Percentiles rank a stretch among this genome's conserved stretches.
phyloP scores from a whole-genome alignment of 2,888 invertebrate genomes.

The Pachliopta kotzebuea region DNA sequence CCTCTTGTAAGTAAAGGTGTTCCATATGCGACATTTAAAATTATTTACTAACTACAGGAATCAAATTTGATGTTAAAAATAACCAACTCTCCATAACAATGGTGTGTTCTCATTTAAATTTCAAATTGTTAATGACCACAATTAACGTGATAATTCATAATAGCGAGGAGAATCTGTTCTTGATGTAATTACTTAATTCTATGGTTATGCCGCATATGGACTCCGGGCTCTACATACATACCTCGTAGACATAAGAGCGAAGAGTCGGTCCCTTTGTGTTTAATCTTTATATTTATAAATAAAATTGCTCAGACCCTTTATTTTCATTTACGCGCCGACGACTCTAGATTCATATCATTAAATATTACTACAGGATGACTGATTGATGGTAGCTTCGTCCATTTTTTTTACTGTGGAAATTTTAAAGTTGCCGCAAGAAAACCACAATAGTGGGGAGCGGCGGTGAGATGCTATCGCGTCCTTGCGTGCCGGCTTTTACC shows the following conservation, averaged over 20 bases:
- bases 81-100: not conserved
- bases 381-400: not conserved
- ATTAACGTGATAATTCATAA: conserved; percentile 8
- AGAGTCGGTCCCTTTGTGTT: conserved; percentile 5
- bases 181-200: conserved; percentile 20
- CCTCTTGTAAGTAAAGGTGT: too few relatives aligned
- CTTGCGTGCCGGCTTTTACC: conserved; percentile 22
- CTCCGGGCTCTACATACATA: not conserved
- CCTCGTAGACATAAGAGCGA: not conserved
- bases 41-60: not conserved
- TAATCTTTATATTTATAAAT: conserved; percentile 11
- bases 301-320: not conserved
- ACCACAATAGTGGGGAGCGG: conserved; percentile 12
- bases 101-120: conserved; percentile 1
- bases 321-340: not conserved
- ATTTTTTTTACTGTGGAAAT: conserved; percentile 8
- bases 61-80: not conserved
- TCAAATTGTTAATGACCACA: not conserved
- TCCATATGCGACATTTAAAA: too few relatives aligned
- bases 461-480: conserved; percentile 25
- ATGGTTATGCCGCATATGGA: conserved; percentile 5
- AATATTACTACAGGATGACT: conserved; percentile 1
- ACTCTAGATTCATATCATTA: conserved; percentile 8
- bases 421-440: conserved; percentile 17
- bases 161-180: conserved; percentile 4